Base-by-base conservation (phyloP, 2,888 invertebrate genomes). In the Drosophila paranaensis region DNA sequence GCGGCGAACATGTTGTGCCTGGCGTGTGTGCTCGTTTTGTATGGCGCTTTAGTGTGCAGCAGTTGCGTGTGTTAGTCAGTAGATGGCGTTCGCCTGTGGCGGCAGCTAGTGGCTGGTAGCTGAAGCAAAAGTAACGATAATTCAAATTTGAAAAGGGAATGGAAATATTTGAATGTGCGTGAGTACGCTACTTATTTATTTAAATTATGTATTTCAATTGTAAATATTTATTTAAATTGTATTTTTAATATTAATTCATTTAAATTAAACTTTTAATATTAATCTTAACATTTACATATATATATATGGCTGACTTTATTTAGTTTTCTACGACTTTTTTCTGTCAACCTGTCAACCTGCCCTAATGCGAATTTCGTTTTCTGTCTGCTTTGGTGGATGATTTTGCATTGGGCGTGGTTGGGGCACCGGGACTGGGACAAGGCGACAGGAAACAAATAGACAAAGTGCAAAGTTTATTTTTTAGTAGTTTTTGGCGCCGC, bases 401-500 rank as follows among this genome's bases (percentile, higher is more conserved):
- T 73, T 60, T 61, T 33, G 0, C 27, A 33, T 10, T 33, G 42
- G 60, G 33, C 14, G 45, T 8, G 35, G 37, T 25, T 25, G 42
- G 14, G 45, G n/a, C 25, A 53, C 11, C 43, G 60, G 53, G 55
- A 71, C 56, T 54, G 68, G 64, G 76, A 57, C 70, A 70, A 74
- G 74, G 81, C 83, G 89, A 88, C 90, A 90, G 89, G 89, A 90
- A 84, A 73, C 65, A 79, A 79, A 89, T 89, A 81, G 79, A 78
- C 77, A 74, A 80, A 89, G 89, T 84, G 85, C 88, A 77, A 86
- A 89, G 79, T 86, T 90, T 89, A 84, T 79, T 89, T 90, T 90
- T 90, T 89, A 84, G 91, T 89, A 79, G 88, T 90, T 90, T 79
- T 81, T 77, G 91, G 89, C 90, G 89, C 90, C 89, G 74, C 75